phyloP scores from a whole-genome alignment of 2,888 invertebrate species.

The Stenoptilia bipunctidactyla region DNA sequence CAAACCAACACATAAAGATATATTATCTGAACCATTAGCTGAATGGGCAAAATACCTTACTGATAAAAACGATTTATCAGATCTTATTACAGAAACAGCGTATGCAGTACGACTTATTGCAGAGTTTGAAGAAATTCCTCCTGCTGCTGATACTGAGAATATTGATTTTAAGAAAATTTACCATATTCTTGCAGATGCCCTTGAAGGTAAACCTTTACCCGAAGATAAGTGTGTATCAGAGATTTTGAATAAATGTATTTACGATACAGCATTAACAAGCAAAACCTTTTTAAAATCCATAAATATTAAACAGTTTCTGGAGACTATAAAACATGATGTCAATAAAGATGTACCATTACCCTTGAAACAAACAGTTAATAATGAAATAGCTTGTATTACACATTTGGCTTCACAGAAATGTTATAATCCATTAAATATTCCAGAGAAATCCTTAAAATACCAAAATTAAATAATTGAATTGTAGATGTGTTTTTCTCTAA shows the following conservation, averaged over 20 bases:
- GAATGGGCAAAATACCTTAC: no score
- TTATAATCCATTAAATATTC: neutral
- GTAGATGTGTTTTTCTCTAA: no score
- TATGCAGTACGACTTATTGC: conserved; percentile 36
- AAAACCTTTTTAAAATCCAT: neutral
- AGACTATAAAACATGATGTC: neutral
- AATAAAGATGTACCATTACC: neutral
- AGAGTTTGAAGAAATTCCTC: conserved; percentile 42
- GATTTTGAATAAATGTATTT: neutral
- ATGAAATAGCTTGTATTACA: neutral
- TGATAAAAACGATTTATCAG: no score
- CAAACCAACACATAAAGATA: no score
- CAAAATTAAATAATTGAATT: no score
- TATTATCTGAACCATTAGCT: conserved; percentile 23
- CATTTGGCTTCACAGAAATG: neutral
- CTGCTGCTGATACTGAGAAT: conserved; percentile 23
- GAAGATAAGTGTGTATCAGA: conserved; percentile 19
- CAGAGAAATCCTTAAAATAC: neutral
- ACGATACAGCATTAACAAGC: neutral
- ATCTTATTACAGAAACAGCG: no score
- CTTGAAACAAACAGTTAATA: neutral
- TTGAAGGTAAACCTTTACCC: conserved; percentile 42
- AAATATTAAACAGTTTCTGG: neutral
- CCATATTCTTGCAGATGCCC: conserved; percentile 30
- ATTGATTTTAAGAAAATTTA: conserved; percentile 36